Conservation (phyloP, 2,113 vertebrate genomes). For the Xyrauchen texanus region DNA sequence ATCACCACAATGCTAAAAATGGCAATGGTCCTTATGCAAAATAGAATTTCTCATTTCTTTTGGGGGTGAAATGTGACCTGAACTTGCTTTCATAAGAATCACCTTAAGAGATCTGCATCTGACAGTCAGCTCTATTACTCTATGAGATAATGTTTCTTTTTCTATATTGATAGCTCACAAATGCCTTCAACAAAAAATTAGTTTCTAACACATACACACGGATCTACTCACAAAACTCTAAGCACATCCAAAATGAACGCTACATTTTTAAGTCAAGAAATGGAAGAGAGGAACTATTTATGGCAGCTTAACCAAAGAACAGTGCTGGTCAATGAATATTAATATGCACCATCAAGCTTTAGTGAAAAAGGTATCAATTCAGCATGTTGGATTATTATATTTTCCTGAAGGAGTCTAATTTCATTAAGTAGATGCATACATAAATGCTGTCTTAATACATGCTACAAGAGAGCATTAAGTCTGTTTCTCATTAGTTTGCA, state of each 20-base stretch:
- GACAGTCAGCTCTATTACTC: background rate
- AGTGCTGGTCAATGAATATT: slow-evolving; percentile 16
- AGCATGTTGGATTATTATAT: slow-evolving; percentile 49
- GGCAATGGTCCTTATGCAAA: background rate
- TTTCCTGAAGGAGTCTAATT: background rate
- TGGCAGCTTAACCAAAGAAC: slow-evolving; percentile 29
- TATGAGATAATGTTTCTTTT: background rate
- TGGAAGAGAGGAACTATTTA: slow-evolving; percentile 17
- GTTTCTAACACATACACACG: slow-evolving; percentile 38
- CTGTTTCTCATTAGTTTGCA: slow-evolving; percentile 6
- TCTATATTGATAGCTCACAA: slow-evolving; percentile 20
- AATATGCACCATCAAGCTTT: slow-evolving; percentile 33
- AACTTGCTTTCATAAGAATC: no score
- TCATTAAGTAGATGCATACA: slow-evolving; percentile 9
- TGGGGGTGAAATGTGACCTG: no score
- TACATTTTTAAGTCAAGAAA: slow-evolving; percentile 39
- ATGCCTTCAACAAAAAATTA: no score
- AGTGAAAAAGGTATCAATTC: slow-evolving; percentile 26
- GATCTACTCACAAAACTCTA: slow-evolving; percentile 26
- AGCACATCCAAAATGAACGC: slow-evolving; percentile 35
- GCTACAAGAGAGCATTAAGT: background rate
- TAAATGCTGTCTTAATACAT: slow-evolving; percentile 1
- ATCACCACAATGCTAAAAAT: no score
- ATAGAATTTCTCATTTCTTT: background rate
- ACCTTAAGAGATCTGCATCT: background rate